A percentile compares a stretch with the other conserved stretches of the same genome.
These are phyloP conservation scores for Spodoptera exigua DNA, from an alignment of 2,888 invertebrate genomes.

Conservation along the genomic window DNA sequence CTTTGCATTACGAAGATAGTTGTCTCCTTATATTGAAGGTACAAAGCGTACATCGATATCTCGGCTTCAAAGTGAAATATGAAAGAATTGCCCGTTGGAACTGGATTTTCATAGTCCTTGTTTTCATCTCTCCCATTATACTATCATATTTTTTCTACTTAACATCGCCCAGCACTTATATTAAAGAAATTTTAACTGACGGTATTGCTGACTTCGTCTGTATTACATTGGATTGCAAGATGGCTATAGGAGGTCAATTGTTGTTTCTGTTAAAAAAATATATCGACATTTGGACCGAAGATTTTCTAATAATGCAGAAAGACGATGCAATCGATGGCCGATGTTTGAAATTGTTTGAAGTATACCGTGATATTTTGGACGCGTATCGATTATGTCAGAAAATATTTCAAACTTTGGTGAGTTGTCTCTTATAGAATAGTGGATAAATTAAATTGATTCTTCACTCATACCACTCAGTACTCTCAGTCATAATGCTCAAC, in stretches of 20 bases:
- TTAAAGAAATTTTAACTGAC: background rate
- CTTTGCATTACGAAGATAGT: slow-evolving; percentile 3
- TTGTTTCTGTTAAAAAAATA: slow-evolving; percentile 26
- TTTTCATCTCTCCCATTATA: background rate
- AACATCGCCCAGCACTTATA: background rate
- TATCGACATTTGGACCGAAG: slow-evolving; percentile 15
- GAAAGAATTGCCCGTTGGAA: slow-evolving; percentile 23
- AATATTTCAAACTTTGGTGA: slow-evolving; percentile 43
- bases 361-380: slow-evolving; percentile 27
- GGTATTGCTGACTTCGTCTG: slow-evolving; percentile 1
- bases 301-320: background rate
- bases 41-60: slow-evolving; percentile 24
- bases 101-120: slow-evolving; percentile 25
- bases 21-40: slow-evolving; percentile 31
- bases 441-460: no score
- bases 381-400: slow-evolving; percentile 29
- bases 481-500: no score
- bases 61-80: slow-evolving; percentile 18
- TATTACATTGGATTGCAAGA: slow-evolving; percentile 22
- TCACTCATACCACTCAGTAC: no score
- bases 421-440: no score
- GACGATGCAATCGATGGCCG: background rate
- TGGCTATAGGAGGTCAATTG: slow-evolving; percentile 21
- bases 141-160: background rate
- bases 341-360: slow-evolving; percentile 14